Evolutionary conservation across 2,888 invertebrate species (phyloP), one percentile per base, ranked within the genome.

Genomic region (Clitarchus hookeri): DNA sequence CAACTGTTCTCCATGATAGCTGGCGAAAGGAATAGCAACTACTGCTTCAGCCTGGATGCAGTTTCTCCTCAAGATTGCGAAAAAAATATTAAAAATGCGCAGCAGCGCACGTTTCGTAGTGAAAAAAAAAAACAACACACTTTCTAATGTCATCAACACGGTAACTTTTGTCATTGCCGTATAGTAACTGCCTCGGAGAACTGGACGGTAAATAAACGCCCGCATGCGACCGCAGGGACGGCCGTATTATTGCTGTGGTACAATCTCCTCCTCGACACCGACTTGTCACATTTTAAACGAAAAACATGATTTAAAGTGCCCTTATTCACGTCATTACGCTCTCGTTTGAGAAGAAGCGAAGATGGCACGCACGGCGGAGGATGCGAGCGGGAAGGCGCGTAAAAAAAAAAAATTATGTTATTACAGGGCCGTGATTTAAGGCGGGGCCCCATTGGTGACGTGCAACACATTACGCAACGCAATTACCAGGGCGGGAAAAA

Each of bases 381-480:
- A 65, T 36, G 65, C 19, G 16, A 65, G 23, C 6, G 13, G 65
- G 23, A 23, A 65, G 65, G 65, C 8, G 16, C 36, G 36, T 53
- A 65, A 23, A n/a, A 23, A 65, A 23, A 65, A 65, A n/a, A 23
- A 23, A 65, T 12, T 12, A 19, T 65, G 65, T 65, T 65, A 65
- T 65, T 65, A 65, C n/a, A n/a, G 65, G 65, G 19, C 65, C n/a
- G 65, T 65, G 65, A 65, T 65, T 65, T 65, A 65, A n/a, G 65
- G 65, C 65, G n/a, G 12, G 36, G 36, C 36, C 36, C 23, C 65
- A 65, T 65, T 23, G 65, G 65, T 65, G 65, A 65, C 65, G 65
- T 65, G 13, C 65, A 23, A 65, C 65, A 65, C 65, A 65, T 65
- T 65, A 65, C 19, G 65, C 65, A 6, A 65, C 19, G 65, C 65